Conservation (phyloP, 2,797 vertebrate species). For the Paratrypauchen microcephalus region DNA sequence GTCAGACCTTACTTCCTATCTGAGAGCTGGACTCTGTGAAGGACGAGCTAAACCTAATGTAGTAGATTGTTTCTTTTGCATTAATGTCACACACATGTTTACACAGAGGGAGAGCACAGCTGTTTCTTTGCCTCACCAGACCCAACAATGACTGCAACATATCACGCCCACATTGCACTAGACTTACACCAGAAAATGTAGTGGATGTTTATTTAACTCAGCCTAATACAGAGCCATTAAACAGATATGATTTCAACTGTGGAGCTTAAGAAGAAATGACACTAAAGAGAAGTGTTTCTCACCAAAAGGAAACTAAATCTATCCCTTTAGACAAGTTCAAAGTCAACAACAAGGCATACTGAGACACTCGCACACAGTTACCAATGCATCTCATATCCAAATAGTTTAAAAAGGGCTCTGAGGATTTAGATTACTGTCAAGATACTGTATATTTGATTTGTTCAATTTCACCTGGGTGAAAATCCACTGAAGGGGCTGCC, state of each 20-base stretch:
- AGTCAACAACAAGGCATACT: conserved; percentile 61
- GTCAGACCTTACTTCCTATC: conserved; percentile 61
- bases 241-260: conserved; percentile 33
- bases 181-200: conserved; percentile 39
- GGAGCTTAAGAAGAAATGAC: conserved; percentile 33
- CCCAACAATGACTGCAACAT: conserved; percentile 48
- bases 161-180: conserved; percentile 47
- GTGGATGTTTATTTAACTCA: conserved; percentile 51
- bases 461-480: conserved; percentile 68
- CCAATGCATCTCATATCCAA: conserved; percentile 67
- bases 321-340: conserved; percentile 52
- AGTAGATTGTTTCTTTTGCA: conserved; percentile 52
- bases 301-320: conserved; percentile 48
- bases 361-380: conserved; percentile 59
- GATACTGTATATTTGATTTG: conserved; percentile 71
- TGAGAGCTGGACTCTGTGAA: conserved; percentile 61
- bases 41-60: conserved; percentile 47
- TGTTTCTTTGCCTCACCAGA: conserved; percentile 51
- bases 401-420: conserved; percentile 68
- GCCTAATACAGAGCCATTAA: conserved; percentile 43
- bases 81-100: conserved; percentile 54
- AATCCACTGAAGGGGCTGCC: conserved; percentile 59
- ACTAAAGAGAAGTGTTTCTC: conserved; percentile 49
- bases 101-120: conserved; percentile 50
- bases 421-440: conserved; percentile 72